Evolutionary conservation across 2,113 vertebrate species (phyloP), one percentile per base, ranked within the genome.

Genomic region (Ameiurus melas): DNA sequence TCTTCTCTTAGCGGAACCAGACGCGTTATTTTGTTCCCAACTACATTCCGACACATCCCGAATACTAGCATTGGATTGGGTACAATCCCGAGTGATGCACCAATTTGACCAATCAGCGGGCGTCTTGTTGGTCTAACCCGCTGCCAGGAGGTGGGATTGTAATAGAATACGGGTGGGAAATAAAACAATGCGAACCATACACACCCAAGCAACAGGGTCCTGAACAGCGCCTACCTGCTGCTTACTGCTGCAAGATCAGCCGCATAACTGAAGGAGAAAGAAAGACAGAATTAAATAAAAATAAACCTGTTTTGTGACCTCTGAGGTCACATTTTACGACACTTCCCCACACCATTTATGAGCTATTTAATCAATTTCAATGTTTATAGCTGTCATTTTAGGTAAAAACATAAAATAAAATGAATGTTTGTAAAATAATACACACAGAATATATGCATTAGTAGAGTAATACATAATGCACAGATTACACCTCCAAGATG

Each of bases 131-230:
- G 10, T 25, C 3, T 0, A 39, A 39, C 0, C 2, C 4, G 5
- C 25, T 2, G 10, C 43, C 12, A 83, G 16, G 55, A 77, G 85
- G 85, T 8, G 70, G 84, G 70, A 36, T 5, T 43, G 30, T 43
- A 13, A 71, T 20, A 0, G 2, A 43, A 51, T 77, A 77, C 36
- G 25, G 85, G 85, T 86, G 55, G 55, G 53, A 86, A 47, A n/a
- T 43, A 27, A 43, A 77, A 77, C 27, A 62, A 43, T 2, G 47
- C 36, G 14, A 89, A 85, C 84, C 84, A 90, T 75, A 91, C 88
- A 90, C 86, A 85, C 86, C 86, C 88, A 87, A 75, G 47, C 84
- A 79, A 77, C 57, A 66, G 84, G 70, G 87, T 86, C 82, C 84
- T 6, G 27, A 86, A 80, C 62, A 87, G 75, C 60, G 62, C 64